Base-by-base conservation (phyloP, 2,113 vertebrate genomes). In the Herpetotheres cachinnans region DNA sequence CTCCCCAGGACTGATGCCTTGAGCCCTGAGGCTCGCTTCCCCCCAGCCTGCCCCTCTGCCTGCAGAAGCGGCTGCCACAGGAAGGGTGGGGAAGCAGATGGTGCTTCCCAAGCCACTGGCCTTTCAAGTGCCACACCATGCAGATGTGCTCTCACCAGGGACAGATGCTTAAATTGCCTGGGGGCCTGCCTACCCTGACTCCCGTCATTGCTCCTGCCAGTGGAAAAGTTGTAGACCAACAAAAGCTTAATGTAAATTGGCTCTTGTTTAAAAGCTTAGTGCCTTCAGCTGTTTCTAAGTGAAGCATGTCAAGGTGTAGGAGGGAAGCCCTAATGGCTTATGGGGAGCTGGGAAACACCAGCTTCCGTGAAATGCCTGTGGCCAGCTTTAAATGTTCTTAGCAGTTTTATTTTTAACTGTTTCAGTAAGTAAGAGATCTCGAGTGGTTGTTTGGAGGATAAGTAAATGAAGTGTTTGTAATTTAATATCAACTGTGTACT, bases 321-420 rank as follows among this genome's bases (percentile, higher is more conserved):
- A 95, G 86, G 90, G 86, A 97, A 97, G 19, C 72, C 92, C 56
- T 89, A 72, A 72, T 82, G 69, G 65, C 63, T 71, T 90, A 40
- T 2, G 2, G 76, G 82, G 92, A 92, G 56, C 77, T 82, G 94
- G 95, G 95, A 93, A 96, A 92, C 80, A 95, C 95, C 13, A 3
- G 30, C 91, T 97, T 97, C 86, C 5, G 0, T 61, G 86, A 95
- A 97, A 95, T 95, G 91, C 73, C 61, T 95, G 95, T 79, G 86
- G 86, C 69, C 80, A 87, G 52, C 44, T 89, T 78, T 92, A 95
- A 92, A 78, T 72, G 16, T 86, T 96, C 86, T 92, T 95, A 32
- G 86, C 94, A 72, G 65, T 79, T 95, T 92, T 89, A 82, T 95
- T 96, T 93, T 97, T 89, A 95, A 93, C 83, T 82, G 29, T 91